Percentiles rank a stretch among this genome's conserved stretches.
These are phyloP conservation scores for Orchestes rusci DNA, from an alignment of 2,888 invertebrate genomes.

Conservation along the genomic window DNA sequence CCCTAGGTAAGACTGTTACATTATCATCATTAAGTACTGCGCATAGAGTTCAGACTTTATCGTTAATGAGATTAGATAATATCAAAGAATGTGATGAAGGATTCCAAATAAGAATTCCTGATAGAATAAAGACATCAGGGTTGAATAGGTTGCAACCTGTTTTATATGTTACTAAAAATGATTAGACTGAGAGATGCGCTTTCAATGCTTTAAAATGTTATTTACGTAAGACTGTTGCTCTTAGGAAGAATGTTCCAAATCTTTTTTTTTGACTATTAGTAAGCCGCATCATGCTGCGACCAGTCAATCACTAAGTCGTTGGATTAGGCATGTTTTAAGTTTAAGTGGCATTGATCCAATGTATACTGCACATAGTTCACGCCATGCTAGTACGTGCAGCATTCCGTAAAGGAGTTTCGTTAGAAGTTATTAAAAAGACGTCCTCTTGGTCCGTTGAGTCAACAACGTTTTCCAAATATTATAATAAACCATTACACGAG, in stretches of 20 bases:
- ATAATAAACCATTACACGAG: too few relatives aligned
- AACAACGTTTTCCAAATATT: too few relatives aligned
- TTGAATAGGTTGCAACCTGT: slow-evolving; percentile 13
- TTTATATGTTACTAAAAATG: background rate
- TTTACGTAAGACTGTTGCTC: background rate
- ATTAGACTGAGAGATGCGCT: background rate
- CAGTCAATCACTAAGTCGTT: too few relatives aligned
- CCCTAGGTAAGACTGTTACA: slow-evolving; percentile 13
- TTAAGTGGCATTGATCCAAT: too few relatives aligned
- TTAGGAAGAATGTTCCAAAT: background rate
- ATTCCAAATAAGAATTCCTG: slow-evolving; percentile 14
- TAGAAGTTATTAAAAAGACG: too few relatives aligned
- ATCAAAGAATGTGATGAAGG: slow-evolving; percentile 5
- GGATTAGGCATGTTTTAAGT: too few relatives aligned
- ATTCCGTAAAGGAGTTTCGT: too few relatives aligned
- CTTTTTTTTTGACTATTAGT: background rate
- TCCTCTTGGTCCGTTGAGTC: too few relatives aligned
- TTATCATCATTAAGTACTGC: slow-evolving; percentile 15
- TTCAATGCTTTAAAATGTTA: background rate
- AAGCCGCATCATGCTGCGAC: too few relatives aligned
- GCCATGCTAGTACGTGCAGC: too few relatives aligned
- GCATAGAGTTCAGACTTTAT: slow-evolving; percentile 20
- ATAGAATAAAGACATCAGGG: slow-evolving; percentile 14
- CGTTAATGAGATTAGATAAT: slow-evolving; percentile 12
- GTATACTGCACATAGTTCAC: too few relatives aligned